Conservation (phyloP, 2,113 vertebrate genomes). For the Gymnorhina tibicen region DNA sequence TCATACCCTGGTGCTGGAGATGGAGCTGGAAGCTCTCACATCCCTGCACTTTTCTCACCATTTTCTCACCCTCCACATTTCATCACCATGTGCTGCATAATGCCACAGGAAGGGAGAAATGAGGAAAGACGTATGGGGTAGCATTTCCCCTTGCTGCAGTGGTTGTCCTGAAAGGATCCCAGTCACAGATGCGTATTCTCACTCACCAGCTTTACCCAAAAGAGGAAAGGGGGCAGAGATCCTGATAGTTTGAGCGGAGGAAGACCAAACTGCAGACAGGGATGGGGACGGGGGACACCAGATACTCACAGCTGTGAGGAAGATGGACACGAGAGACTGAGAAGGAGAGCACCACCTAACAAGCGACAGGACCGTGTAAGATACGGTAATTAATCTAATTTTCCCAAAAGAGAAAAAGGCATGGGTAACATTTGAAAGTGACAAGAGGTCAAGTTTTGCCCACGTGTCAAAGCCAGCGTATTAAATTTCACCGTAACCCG, state of each 20-base stretch:
- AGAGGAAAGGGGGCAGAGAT: not conserved
- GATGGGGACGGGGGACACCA: fast-evolving
- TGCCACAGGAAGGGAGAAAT: not conserved
- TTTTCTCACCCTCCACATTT: too few relatives aligned
- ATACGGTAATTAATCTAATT: not conserved
- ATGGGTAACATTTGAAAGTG: not conserved
- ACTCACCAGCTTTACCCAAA: not conserved
- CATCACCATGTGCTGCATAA: too few relatives aligned
- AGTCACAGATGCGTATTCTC: not conserved
- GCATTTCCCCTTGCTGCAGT: not conserved
- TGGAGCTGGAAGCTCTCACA: not conserved
- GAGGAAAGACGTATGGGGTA: not conserved
- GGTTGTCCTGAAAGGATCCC: not conserved
- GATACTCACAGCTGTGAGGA: not conserved
- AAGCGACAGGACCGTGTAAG: not conserved
- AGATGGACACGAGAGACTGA: not conserved
- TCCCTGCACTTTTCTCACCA: not conserved
- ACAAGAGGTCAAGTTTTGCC: not conserved
- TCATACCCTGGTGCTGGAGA: not conserved
- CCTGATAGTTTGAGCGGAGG: not conserved
- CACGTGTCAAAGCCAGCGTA: not conserved
- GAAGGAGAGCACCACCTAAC: not conserved
- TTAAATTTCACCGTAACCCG: not conserved
- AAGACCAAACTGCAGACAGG: not conserved
- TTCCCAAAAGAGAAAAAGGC: not conserved